Evolutionary conservation across 2,888 invertebrate genomes (phyloP), one percentile per base, ranked within the genome.

Genomic region (Nymphalis polychloros): DNA sequence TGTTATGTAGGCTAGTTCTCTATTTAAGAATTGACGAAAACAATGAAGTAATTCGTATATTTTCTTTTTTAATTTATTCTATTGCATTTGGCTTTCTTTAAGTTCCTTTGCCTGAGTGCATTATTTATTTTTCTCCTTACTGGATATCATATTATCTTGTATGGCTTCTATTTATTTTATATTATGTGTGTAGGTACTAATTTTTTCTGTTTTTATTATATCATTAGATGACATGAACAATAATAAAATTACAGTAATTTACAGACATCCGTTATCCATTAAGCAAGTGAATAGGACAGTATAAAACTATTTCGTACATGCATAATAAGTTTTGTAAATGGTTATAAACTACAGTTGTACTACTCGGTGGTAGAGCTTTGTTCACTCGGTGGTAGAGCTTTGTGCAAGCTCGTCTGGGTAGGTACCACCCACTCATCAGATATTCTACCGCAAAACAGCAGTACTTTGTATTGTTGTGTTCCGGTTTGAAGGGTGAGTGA

Each of bases 1-100:
- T 92, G 86, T 90, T 89, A 90, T 87, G 86, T 89, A 91, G 87
- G 88, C 84, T 90, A 88, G 84, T 84, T 84, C 82, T 86, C 80
- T 90, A 89, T 90, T 90, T 89, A 87, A 84, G 75, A 85, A 86
- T 85, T 89, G 89, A 89, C 88, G 80, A 84, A 80, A 81, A 83
- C 84, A 83, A 84, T 85, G 83, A 81, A 79, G 78, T 86, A 84
- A 88, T 80, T 84, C 85, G 82, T 83, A 84, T 80, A 81, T 78
- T 77, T 74, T 77, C 74, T 57, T 57, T 57, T 75, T 79, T 82
- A 82, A 81, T 78, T 82, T 82, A 82, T 81, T 76, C 77, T 76
- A 60, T 59, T 64, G 71, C 67, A 64, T 74, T 72, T 67, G 64
- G 72, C 55, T 73, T 69, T 72, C 59, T 69, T 66, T 64, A 63